A percentile compares a stretch with the other conserved stretches of the same genome.
These are phyloP conservation scores for Meriones unguiculatus DNA, from an alignment of 2,113 vertebrate genomes.

Conservation along the genomic window DNA sequence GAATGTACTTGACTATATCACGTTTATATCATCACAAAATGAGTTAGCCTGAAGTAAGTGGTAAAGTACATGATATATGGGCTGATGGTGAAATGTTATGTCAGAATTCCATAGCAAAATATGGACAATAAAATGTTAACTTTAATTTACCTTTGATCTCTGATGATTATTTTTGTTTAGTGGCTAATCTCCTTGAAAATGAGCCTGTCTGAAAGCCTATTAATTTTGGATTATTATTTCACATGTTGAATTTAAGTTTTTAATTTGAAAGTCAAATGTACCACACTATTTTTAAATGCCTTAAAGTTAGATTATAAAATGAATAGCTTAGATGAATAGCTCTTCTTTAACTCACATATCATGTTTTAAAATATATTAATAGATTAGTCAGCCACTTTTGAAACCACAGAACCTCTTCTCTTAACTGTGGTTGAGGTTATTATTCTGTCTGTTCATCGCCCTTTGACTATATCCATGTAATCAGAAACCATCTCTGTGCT, in stretches of 20 bases:
- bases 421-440: neutral
- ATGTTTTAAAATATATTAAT: neutral
- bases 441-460: neutral
- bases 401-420: neutral
- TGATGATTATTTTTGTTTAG: neutral
- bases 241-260: neutral
- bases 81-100: constrained; percentile 49
- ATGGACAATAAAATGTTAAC: neutral
- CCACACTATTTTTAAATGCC: neutral
- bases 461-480: neutral
- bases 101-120: neutral
- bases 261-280: neutral
- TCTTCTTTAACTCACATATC: neutral
- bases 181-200: neutral
- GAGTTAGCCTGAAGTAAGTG: constrained; percentile 63
- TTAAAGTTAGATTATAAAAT: neutral
- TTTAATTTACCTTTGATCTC: constrained; percentile 64
- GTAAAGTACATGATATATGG: constrained; percentile 52
- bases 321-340: neutral
- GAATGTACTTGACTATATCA: neutral
- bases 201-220: fast-evolving
- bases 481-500: neutral
- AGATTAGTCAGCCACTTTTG: neutral
- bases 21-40: constrained; percentile 59
- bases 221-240: neutral